Conservation (phyloP, 2,797 vertebrate genomes). For the Phrynocephalus vlangalii region DNA sequence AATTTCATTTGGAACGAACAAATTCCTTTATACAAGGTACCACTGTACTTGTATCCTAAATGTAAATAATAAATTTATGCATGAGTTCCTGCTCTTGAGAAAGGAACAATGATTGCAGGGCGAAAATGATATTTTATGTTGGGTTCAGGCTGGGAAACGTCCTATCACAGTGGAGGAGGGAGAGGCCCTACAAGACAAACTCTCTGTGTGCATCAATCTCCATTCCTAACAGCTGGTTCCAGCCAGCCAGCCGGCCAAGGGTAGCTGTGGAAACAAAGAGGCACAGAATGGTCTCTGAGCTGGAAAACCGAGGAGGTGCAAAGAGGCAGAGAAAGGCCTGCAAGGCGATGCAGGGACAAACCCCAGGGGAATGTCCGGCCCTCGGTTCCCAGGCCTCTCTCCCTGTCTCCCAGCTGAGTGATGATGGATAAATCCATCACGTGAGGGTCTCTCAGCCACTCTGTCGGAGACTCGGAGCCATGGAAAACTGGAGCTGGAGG, state of each 20-base stretch:
- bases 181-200: too few relatives aligned
- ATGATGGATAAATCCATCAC: conserved; percentile 64
- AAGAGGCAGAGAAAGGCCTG: conserved; percentile 7
- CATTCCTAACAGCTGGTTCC: conserved; percentile 52
- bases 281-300: background rate
- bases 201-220: background rate
- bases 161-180: background rate
- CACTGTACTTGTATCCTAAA: too few relatives aligned
- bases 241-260: conserved; percentile 18
- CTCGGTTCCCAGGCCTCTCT: conserved; percentile 51
- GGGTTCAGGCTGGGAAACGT: background rate
- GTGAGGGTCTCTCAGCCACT: conserved; percentile 45
- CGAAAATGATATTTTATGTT: background rate
- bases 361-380: conserved; percentile 48
- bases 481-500: background rate
- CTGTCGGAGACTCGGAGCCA: background rate
- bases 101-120: background rate
- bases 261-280: background rate
- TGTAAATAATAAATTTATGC: too few relatives aligned
- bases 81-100: background rate
- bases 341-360: conserved; percentile 22
- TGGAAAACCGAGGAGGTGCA: background rate
- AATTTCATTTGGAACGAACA: too few relatives aligned
- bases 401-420: background rate
- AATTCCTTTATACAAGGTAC: too few relatives aligned